phyloP scores from a whole-genome alignment of 2,797 vertebrate genomes.

The Buceros bicornis region DNA sequence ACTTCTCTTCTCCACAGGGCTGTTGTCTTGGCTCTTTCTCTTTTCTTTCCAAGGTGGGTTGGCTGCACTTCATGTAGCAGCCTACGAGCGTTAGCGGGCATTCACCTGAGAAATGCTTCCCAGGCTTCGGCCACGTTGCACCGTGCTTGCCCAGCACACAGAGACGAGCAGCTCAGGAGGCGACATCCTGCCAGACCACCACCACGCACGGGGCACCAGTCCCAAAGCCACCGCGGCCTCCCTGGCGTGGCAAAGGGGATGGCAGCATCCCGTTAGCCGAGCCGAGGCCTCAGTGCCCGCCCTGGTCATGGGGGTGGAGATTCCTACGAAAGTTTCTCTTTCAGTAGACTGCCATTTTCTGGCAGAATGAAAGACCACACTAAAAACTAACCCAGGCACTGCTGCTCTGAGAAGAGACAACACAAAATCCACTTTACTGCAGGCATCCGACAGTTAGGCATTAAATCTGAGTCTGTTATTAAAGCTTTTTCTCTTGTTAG shows the following conservation, averaged over 20 bases:
- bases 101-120: slow-evolving; percentile 64
- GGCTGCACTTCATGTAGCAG: slow-evolving; percentile 21
- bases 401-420: not conserved
- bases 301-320: not conserved
- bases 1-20: not conserved
- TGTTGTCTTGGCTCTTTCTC: not conserved
- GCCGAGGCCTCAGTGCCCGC: not conserved
- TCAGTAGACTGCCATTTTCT: not conserved
- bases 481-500: not conserved
- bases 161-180: not conserved
- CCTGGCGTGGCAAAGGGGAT: not conserved
- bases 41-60: slow-evolving; percentile 18
- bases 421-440: not conserved
- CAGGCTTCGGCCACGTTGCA: not conserved
- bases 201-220: not conserved
- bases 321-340: not conserved
- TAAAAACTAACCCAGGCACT: not conserved
- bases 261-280: not conserved
- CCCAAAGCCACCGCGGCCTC: not conserved
- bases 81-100: slow-evolving; percentile 34
- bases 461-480: not conserved
- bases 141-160: not conserved
- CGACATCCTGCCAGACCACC: not conserved
- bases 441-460: not conserved
- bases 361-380: not conserved